These are phyloP conservation scores for Orchesella flavescens DNA, from an alignment of 2,888 invertebrate genomes.

Conservation along the genomic window DNA sequence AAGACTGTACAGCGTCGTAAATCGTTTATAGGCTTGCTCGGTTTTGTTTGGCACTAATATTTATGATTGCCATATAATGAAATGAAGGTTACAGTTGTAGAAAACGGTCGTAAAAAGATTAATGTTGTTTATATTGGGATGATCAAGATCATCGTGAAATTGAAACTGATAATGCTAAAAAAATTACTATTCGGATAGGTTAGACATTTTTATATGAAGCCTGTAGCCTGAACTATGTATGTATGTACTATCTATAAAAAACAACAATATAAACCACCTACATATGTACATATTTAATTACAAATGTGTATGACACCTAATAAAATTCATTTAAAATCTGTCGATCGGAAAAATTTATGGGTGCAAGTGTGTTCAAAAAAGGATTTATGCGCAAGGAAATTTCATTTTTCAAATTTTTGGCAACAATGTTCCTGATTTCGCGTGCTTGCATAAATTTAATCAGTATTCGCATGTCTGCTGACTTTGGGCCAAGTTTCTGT, in stretches of 20 bases:
- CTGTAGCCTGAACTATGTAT: not conserved
- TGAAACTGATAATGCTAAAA: constrained; percentile 25
- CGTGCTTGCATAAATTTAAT: no score
- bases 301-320: not conserved
- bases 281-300: not conserved
- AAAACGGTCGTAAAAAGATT: constrained; percentile 38
- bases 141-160: constrained; percentile 44
- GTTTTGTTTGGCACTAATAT: constrained; percentile 8
- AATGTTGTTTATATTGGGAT: constrained; percentile 20
- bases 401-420: not conserved
- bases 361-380: not conserved
- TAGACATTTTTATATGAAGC: not conserved
- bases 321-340: no score
- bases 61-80: constrained; percentile 39
- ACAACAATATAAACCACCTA: not conserved
- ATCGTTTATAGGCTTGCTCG: not conserved
- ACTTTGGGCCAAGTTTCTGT: no score
- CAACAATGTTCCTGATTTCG: no score
- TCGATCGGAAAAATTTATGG: no score
- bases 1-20: no score
- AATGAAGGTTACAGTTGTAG: not conserved
- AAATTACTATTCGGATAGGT: constrained; percentile 33
- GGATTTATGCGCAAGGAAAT: not conserved
- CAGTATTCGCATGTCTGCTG: no score
- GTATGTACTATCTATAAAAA: constrained; percentile 2